Conservation (phyloP, 92 coral and sea anemone genomes). For the Epizoanthus rinbou region DNA sequence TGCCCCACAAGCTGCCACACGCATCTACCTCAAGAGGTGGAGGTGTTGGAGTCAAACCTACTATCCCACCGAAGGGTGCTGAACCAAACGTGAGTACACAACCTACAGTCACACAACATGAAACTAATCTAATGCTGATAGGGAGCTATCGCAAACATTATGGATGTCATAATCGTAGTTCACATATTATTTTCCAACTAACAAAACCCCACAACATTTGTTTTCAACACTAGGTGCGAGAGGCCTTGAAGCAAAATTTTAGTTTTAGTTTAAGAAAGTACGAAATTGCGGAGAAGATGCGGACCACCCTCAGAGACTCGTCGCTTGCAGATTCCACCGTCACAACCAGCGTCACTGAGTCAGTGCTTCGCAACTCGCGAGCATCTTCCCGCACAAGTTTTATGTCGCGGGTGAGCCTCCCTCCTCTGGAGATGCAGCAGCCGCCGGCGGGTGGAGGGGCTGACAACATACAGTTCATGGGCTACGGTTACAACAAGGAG, state of each 20-base stretch:
- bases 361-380: slow-evolving; percentile 7
- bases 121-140: no score
- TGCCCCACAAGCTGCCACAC: no score
- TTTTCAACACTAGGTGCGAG: slow-evolving; percentile 6
- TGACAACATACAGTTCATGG: neutral
- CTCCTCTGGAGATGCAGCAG: slow-evolving; percentile 25
- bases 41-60: no score
- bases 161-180: no score
- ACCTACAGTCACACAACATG: no score
- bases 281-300: slow-evolving; percentile 28
- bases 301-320: neutral
- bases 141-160: no score
- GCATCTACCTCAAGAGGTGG: no score
- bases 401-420: slow-evolving; percentile 1
- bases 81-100: no score
- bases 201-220: neutral
- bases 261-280: neutral
- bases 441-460: neutral
- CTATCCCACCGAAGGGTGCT: no score
- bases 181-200: no score
- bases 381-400: slow-evolving; percentile 13
- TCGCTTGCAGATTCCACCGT: slow-evolving; percentile 27
- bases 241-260: slow-evolving; percentile 17
- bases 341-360: slow-evolving; percentile 12
- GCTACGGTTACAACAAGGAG: slow-evolving; percentile 17